These are phyloP conservation scores for Thripadectes ignobilis DNA, from an alignment of 2,797 vertebrate genomes.

Conservation along the genomic window DNA sequence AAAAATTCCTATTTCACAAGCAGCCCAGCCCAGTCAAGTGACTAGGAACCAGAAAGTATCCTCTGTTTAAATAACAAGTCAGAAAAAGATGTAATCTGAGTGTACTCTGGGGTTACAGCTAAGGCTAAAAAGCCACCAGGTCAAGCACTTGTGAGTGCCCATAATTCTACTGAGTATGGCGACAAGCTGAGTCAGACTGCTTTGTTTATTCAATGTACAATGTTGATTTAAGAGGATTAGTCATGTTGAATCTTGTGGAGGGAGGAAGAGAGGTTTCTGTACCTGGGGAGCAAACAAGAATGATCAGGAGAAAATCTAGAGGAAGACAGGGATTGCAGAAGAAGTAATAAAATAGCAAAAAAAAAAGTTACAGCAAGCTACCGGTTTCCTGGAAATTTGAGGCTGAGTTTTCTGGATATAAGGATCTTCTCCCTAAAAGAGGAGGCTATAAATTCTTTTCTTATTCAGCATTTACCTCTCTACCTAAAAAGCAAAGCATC, in stretches of 20 bases:
- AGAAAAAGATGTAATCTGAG: neutral
- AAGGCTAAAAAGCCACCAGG: neutral
- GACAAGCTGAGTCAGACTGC: fast-evolving
- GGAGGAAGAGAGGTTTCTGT: neutral
- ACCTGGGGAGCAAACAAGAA: neutral
- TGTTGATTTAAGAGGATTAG: neutral
- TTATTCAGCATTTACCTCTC: neutral
- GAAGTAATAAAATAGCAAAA: neutral
- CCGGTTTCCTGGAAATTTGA: neutral
- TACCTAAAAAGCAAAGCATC: neutral
- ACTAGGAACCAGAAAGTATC: neutral
- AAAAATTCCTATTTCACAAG: neutral
- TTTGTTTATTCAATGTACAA: neutral
- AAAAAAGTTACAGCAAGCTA: neutral
- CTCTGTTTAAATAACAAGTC: neutral
- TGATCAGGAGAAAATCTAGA: neutral
- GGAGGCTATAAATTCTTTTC: neutral
- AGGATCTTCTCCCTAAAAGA: neutral
- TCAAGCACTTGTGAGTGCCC: neutral
- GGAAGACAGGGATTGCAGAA: neutral
- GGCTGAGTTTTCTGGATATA: neutral
- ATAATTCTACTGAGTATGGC: neutral
- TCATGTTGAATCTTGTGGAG: neutral
- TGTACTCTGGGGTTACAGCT: neutral
- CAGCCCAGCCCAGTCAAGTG: neutral